phyloP scores from a whole-genome alignment of 2,888 invertebrate species.

The Merodon equestris region DNA sequence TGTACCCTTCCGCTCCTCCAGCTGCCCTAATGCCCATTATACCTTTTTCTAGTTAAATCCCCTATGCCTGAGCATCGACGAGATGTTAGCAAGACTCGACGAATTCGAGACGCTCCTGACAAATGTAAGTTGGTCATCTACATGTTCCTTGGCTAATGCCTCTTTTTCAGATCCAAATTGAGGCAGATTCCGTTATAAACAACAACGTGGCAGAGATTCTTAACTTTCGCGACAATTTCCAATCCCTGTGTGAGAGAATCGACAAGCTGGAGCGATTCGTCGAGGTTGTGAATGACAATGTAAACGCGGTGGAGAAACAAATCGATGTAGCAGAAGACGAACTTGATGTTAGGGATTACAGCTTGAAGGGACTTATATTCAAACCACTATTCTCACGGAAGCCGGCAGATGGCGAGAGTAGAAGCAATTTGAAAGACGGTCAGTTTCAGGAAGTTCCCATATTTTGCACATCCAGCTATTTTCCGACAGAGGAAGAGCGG shows the following conservation, averaged over 20 bases:
- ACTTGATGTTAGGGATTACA: constrained; percentile 81
- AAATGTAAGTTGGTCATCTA: constrained; percentile 79
- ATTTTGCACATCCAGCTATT: constrained; percentile 76
- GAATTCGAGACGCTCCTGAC: constrained; percentile 83
- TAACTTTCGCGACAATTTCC: constrained; percentile 80
- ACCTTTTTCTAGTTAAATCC: constrained; percentile 77
- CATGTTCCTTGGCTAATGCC: too few species aligned
- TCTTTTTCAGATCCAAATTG: constrained; percentile 74
- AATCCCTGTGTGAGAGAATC: constrained; percentile 80
- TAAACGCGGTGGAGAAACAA: constrained; percentile 80
- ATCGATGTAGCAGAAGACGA: constrained; percentile 82
- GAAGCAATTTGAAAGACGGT: constrained; percentile 73
- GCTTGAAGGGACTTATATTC: constrained; percentile 81
- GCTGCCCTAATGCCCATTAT: not conserved
- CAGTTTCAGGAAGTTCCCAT: constrained; percentile 75
- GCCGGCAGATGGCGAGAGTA: constrained; percentile 52
- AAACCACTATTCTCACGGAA: constrained; percentile 81
- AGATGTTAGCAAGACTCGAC: constrained; percentile 84
- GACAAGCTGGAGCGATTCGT: constrained; percentile 81
- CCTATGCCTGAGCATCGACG: constrained; percentile 83
- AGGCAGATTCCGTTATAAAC: constrained; percentile 74
- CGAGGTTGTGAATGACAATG: constrained; percentile 80
- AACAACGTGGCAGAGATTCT: constrained; percentile 80
- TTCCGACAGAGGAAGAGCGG: constrained; percentile 57
- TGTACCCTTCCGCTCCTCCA: too few species aligned